Evolutionary conservation across 2,113 vertebrate genomes (phyloP).

Genomic region (Triplophysa dalaica): DNA sequence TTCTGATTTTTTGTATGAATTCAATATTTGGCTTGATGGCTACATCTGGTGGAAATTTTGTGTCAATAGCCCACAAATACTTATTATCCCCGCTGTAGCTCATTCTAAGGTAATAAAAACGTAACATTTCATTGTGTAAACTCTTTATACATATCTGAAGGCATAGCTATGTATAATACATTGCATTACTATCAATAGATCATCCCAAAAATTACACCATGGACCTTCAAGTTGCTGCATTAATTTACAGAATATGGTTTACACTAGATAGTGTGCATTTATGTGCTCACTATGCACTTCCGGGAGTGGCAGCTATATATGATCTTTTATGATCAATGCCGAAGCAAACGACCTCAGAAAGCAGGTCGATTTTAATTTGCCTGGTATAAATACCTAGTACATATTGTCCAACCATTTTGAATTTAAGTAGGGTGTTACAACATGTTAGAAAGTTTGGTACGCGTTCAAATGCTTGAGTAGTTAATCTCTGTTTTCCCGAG

Average conservation of each 20-base stretch:
- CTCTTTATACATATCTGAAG: too few relatives aligned
- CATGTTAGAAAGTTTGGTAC: neutral
- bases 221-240: too few relatives aligned
- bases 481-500: neutral
- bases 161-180: too few relatives aligned
- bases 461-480: neutral
- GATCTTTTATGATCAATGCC: neutral
- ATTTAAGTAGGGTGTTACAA: constrained; percentile 7
- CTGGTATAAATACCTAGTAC: constrained; percentile 24
- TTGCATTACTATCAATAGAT: too few relatives aligned
- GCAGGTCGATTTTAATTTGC: constrained; percentile 1
- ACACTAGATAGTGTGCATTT: neutral
- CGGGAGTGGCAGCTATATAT: neutral
- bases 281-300: neutral
- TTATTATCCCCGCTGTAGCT: too few relatives aligned
- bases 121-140: too few relatives aligned
- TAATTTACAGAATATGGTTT: neutral
- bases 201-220: too few relatives aligned
- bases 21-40: too few relatives aligned
- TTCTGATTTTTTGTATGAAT: too few relatives aligned
- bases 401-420: neutral
- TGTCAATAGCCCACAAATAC: too few relatives aligned
- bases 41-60: too few relatives aligned
- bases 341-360: neutral
- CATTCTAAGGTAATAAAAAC: too few relatives aligned